Evolutionary conservation across 2,113 vertebrate species (phyloP), one percentile per base, ranked within the genome.

Genomic region (Platysternon megacephalum): DNA sequence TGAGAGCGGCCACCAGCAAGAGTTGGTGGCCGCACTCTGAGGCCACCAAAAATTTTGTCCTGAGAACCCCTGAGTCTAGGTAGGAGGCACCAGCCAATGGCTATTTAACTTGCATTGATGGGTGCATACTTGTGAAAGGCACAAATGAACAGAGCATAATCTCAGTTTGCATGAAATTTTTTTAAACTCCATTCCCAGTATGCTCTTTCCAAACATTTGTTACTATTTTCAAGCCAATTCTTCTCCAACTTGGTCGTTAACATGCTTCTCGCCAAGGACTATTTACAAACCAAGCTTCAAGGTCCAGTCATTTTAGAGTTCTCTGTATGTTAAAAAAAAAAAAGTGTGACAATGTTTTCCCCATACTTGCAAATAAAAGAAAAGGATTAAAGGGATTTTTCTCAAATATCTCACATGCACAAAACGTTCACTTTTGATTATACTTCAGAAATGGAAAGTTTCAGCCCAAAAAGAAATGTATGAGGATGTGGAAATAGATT

Each of bases 111-210:
- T 96, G 90, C 94, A 96, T 56, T 56, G 55, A 56, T 93, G 86
- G 74, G 84, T 84, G 95, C 96, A 90, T 95, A 96, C 85, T 95
- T 96, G 94, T 96, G 89, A 96, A 93, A 86, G 93, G 96, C 88
- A 95, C 91, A 95, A 68, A 95, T 90, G 89, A 97, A 89, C 29
- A 91, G 84, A 84, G 90, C 85, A 93, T 90, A 90, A 55, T 94
- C 90, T 87, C 90, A 86, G 76, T 80, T 84, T 12, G n/a, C 90
- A n/a, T 22, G 85, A 51, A 89, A 17, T 53, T 22, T 89, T 89
- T 89, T 74, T 85, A 83, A 28, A 92, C 87, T 92, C 82, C 35
- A 91, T 32, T 55, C 35, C 21, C 55, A 56, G 29, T 82, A 84
- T 88, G 78, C 89, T 96, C 84, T 86, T 93, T 88, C 44, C 52